A percentile compares a stretch with the other conserved stretches of the same genome.
These are phyloP conservation scores for Grammomys surdaster DNA, from an alignment of 2,113 vertebrate species.

Conservation along the genomic window DNA sequence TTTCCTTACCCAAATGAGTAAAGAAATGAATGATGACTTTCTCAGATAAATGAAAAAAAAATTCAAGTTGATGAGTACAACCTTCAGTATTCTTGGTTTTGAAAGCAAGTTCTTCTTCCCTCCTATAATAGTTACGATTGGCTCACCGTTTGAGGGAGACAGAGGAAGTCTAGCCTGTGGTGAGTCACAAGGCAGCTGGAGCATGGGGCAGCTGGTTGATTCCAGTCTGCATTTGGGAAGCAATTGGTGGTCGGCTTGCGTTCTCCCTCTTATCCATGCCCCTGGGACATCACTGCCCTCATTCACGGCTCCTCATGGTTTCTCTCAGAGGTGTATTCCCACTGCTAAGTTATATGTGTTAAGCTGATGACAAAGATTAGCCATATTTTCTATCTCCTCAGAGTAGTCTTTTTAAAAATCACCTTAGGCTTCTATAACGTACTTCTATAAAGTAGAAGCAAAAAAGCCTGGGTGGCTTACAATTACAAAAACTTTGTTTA, in stretches of 20 bases:
- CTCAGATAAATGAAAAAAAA: conserved; percentile 18
- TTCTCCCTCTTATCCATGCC: background rate
- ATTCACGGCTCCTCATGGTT: background rate
- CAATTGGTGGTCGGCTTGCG: background rate
- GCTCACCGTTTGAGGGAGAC: background rate
- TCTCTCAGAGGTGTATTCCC: background rate
- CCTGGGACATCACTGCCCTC: background rate
- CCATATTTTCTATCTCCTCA: background rate
- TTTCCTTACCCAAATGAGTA: background rate
- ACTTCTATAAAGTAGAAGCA: background rate
- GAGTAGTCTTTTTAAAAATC: background rate
- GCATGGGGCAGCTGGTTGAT: background rate
- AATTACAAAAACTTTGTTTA: background rate
- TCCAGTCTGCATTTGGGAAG: background rate
- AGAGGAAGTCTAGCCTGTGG: background rate
- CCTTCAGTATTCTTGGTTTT: background rate
- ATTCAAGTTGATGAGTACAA: background rate
- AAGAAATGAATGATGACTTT: background rate
- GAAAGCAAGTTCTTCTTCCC: background rate
- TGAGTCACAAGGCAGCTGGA: background rate
- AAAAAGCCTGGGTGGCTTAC: background rate
- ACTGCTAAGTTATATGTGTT: background rate
- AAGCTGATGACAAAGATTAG: background rate
- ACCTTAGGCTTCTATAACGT: background rate
- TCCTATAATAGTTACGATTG: background rate